Evolutionary conservation across 2,888 invertebrate species (phyloP).

Genomic region (Phytoseiulus persimilis): DNA sequence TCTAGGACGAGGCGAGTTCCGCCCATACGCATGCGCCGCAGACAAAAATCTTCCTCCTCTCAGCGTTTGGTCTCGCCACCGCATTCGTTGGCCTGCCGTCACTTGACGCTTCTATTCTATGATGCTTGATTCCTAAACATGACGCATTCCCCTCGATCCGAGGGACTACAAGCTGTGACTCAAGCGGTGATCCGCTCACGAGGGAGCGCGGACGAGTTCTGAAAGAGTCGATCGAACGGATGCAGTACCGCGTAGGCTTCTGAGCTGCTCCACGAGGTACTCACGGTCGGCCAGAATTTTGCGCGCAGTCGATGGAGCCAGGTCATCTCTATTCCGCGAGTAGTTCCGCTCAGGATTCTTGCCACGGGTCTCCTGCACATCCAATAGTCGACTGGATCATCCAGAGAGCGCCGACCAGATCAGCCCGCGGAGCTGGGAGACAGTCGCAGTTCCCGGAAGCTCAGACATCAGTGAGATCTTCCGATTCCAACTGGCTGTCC

Average conservation of each 20-base stretch:
- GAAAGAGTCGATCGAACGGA: neutral
- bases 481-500: neutral
- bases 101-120: neutral
- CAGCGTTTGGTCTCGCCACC: neutral
- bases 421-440: too few relatives aligned
- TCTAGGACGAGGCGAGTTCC: neutral
- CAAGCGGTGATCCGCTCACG: neutral
- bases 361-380: neutral
- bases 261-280: neutral
- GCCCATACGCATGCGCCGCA: neutral
- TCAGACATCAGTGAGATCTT: neutral
- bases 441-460: neutral
- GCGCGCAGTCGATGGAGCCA: neutral
- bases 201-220: neutral
- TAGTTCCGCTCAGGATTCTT: neutral
- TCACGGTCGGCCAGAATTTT: neutral
- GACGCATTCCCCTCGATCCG: neutral
- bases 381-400: neutral
- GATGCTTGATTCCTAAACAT: neutral
- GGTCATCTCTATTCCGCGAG: neutral
- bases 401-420: neutral
- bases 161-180: neutral
- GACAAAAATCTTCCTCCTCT: neutral
- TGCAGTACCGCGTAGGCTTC: neutral
- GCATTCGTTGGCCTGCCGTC: neutral